These are phyloP conservation scores for Trichogramma evanescens DNA, from an alignment of 2,888 invertebrate species.

Conservation along the genomic window DNA sequence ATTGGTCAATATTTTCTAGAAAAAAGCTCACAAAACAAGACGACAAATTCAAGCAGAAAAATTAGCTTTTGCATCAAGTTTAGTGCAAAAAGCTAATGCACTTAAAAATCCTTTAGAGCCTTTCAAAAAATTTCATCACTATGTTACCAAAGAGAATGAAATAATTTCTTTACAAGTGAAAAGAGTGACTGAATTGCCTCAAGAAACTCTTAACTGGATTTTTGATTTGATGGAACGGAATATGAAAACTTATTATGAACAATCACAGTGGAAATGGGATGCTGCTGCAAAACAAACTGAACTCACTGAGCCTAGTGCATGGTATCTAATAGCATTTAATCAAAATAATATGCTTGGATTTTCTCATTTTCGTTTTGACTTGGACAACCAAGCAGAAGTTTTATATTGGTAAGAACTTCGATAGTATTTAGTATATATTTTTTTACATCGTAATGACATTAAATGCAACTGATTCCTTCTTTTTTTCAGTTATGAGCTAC, in stretches of 20 bases:
- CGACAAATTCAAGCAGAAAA: slow-evolving; percentile 36
- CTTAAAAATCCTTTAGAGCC: slow-evolving; percentile 54
- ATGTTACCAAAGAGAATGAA: slow-evolving; percentile 54
- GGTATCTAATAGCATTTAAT: slow-evolving; percentile 55
- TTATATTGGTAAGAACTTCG: slow-evolving; percentile 58
- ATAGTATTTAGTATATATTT: not conserved
- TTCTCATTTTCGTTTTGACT: slow-evolving; percentile 68
- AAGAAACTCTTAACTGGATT: slow-evolving; percentile 59
- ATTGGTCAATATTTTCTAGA: slow-evolving; percentile 24
- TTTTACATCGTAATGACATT: not conserved
- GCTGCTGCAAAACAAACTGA: slow-evolving; percentile 58
- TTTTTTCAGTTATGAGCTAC: slow-evolving; percentile 73
- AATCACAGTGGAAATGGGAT: slow-evolving; percentile 59
- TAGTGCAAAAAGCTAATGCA: slow-evolving; percentile 58
- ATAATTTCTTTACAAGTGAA: slow-evolving; percentile 57
- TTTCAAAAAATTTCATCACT: slow-evolving; percentile 58
- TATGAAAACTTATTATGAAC: slow-evolving; percentile 67
- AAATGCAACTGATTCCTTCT: slow-evolving; percentile 25
- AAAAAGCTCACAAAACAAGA: slow-evolving; percentile 37
- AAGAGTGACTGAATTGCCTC: slow-evolving; percentile 54
- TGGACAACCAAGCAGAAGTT: slow-evolving; percentile 62
- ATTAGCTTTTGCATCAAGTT: slow-evolving; percentile 48
- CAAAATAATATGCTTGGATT: slow-evolving; percentile 57
- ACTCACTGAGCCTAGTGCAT: slow-evolving; percentile 58
- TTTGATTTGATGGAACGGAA: slow-evolving; percentile 70